Evolutionary conservation across 2,888 invertebrate genomes (phyloP), one percentile per base, ranked within the genome.

Genomic region (Saturnia japonica): DNA sequence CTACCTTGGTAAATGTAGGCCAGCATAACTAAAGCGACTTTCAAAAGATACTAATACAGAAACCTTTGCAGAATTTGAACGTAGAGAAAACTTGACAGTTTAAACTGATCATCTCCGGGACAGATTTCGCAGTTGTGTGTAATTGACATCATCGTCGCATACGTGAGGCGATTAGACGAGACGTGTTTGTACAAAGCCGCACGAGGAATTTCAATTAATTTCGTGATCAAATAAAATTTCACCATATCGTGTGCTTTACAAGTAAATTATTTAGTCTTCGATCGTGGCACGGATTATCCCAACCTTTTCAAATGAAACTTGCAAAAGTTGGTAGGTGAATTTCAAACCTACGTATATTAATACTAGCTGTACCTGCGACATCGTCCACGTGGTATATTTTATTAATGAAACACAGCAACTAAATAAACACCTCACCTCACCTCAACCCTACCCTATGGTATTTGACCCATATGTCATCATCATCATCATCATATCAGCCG

Each of bases 211-310:
- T 57, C 71, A 69, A 71, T 71, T 71, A 66, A 66, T 69, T 57
- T 68, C 43, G 68, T 71, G 66, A 45, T 43, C 68, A 71, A 71
- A 71, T 64, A 68, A 60, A 64, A 66, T 71, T 71, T 71, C 71
- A 71, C 71, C 66, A 54, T 54, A 25, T 54, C 28, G 3, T 40
- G 34, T 40, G 22, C 40, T 25, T 60, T 28, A 60, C 57, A 60
- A 60, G 19, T 11, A 14, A 60, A 28, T 60, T 60, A 25, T 60
- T 60, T 60, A 28, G 3, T 60, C 12, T 28, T 25, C 28, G 25
- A 28, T 14, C 57, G 57, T 60, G 57, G 14, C 28, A 25, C 57
- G 12, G 43, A 67, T 45, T 28, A 47, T 16, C 43, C 1, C 28
- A 47, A 47, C 16, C 47, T 19, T 19, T 19, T 47, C 34, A 34